A percentile compares a stretch with the other conserved stretches of the same genome.
Conservation (phyloP, 2,113 vertebrate genomes). For the Atlantisia rogersi region DNA sequence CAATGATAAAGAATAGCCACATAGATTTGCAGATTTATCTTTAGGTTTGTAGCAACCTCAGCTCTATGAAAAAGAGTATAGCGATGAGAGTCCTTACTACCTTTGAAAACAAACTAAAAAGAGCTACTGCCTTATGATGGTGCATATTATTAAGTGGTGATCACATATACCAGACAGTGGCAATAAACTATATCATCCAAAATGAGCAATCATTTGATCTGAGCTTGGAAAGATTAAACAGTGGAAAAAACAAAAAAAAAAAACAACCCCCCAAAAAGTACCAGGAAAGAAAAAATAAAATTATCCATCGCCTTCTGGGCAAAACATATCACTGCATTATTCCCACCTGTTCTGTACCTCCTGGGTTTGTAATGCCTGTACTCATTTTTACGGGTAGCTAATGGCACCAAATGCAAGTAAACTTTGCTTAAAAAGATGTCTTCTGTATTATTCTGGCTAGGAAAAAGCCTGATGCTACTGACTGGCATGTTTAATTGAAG, state of each 20-base stretch:
- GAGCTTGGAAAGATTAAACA: not conserved
- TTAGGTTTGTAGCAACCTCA: slow-evolving; percentile 65
- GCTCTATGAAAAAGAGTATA: slow-evolving; percentile 34
- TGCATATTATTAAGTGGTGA: slow-evolving; percentile 4
- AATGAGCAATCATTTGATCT: not conserved
- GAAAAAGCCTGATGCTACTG: slow-evolving; percentile 7
- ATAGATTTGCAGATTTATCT: slow-evolving; percentile 86
- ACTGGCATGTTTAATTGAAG: slow-evolving; percentile 46
- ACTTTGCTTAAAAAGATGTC: slow-evolving; percentile 18
- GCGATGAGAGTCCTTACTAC: not conserved
- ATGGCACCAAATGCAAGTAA: not conserved
- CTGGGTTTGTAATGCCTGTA: not conserved
- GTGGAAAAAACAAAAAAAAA: not conserved
- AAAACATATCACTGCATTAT: not conserved
- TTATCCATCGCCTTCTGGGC: not conserved
- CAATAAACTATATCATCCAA: slow-evolving; percentile 39
- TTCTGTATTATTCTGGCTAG: slow-evolving; percentile 22
- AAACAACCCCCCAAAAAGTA: not conserved
- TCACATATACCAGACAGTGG: not conserved
- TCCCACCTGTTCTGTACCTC: not conserved
- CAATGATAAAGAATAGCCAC: slow-evolving; percentile 84
- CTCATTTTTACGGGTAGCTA: not conserved
- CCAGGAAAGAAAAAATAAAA: not conserved
- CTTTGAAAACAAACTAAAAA: slow-evolving; percentile 29
- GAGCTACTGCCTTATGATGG: not conserved